Conservation (phyloP, 64 coral and sea anemone genomes). For the Dendronephthya gigantea region DNA sequence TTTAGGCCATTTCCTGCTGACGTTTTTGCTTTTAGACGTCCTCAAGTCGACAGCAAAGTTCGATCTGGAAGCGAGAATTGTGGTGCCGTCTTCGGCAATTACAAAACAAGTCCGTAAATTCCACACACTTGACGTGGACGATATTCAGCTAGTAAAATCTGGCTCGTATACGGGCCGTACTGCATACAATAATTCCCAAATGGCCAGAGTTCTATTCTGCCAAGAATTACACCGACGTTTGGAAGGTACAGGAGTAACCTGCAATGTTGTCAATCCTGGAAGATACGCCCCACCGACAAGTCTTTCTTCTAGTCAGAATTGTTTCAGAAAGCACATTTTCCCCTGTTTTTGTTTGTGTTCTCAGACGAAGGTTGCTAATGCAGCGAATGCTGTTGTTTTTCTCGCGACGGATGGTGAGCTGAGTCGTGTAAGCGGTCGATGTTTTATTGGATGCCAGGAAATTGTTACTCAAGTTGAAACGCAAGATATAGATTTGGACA, state of each 20-base stretch:
- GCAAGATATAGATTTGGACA: neutral
- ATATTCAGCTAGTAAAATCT: conserved; percentile 25
- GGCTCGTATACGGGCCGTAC: neutral
- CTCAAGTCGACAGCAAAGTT: conserved; percentile 27
- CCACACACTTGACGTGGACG: conserved; percentile 15
- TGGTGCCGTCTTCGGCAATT: conserved; percentile 24
- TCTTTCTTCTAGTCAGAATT: neutral
- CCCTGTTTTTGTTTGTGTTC: neutral
- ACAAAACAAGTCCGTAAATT: neutral
- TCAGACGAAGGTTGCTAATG: neutral
- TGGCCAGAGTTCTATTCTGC: conserved; percentile 41
- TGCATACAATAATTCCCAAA: conserved; percentile 49
- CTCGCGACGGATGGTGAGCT: neutral
- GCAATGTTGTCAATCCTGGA: conserved; percentile 41
- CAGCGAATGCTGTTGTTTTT: neutral
- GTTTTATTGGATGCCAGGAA: neutral
- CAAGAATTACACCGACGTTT: conserved; percentile 37
- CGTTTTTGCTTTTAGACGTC: conserved; percentile 29
- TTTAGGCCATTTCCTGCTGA: conserved; percentile 41
- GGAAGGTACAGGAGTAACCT: conserved; percentile 31
- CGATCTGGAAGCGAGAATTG: conserved; percentile 27
- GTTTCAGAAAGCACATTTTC: neutral
- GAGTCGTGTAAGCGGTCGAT: neutral
- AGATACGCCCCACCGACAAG: neutral
- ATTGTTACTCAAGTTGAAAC: neutral